phyloP scores from a whole-genome alignment of 1,140 invertebrate species.

The Heliconius congener region DNA sequence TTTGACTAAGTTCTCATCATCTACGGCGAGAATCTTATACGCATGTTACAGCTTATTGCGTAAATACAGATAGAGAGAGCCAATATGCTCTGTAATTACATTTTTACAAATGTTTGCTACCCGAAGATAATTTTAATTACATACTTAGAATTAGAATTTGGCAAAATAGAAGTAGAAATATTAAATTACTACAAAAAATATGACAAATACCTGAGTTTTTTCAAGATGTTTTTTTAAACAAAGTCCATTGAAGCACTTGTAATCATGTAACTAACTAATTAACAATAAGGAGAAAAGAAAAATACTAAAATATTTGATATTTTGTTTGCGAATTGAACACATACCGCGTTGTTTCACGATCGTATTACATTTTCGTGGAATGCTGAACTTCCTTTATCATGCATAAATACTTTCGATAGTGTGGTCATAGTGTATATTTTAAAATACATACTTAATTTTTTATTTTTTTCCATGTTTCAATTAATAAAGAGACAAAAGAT shows the following conservation, averaged over 20 bases:
- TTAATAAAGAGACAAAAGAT: too few relatives aligned
- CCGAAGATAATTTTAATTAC: too few relatives aligned
- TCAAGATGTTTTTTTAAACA: not conserved
- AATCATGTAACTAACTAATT: not conserved
- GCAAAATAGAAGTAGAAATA: too few relatives aligned
- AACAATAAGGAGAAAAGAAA: not conserved
- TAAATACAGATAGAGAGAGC: too few relatives aligned
- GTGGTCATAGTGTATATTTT: not conserved
- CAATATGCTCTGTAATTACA: too few relatives aligned
- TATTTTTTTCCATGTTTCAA: not conserved
- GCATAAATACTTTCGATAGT: not conserved
- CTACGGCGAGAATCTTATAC: too few relatives aligned
- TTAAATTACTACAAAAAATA: not conserved
- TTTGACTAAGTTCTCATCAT: too few relatives aligned
- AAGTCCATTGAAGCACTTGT: not conserved
- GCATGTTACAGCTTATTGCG: too few relatives aligned
- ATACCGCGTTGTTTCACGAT: not conserved
- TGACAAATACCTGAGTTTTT: not conserved
- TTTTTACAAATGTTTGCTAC: too few relatives aligned
- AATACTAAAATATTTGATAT: not conserved
- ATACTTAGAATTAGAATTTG: too few relatives aligned
- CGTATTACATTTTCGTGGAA: constrained; percentile 7
- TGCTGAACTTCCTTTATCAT: not conserved
- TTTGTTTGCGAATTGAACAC: not conserved
- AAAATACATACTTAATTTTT: not conserved